Conservation (phyloP, 1,140 invertebrate genomes). For the Camponotus pennsylvanicus region DNA sequence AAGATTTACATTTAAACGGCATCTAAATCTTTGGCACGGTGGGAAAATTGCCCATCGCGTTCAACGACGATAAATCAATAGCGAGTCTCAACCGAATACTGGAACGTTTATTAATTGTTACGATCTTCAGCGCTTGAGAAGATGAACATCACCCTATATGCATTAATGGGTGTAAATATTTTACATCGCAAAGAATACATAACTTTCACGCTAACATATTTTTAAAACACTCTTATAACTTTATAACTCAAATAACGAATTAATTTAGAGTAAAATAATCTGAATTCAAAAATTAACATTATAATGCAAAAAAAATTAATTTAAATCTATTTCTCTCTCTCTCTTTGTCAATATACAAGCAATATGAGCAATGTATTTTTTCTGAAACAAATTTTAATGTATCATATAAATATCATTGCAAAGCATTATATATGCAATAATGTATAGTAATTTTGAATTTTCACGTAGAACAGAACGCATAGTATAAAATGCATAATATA, state of each 20-base stretch:
- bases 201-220: not conserved
- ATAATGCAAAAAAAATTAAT: not conserved
- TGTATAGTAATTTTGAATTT: not conserved
- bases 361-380: too few relatives aligned
- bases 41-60: slow-evolving; percentile 39
- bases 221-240: not conserved
- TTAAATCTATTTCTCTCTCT: not conserved
- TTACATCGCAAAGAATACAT: not conserved
- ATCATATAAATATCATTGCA: too few relatives aligned
- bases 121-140: not conserved
- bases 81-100: not conserved
- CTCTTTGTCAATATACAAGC: too few relatives aligned
- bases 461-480: not conserved
- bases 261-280: not conserved
- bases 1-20: slow-evolving; percentile 68
- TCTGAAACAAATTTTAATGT: too few relatives aligned
- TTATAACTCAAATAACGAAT: not conserved
- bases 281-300: not conserved
- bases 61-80: slow-evolving; percentile 41
- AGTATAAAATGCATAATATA: not conserved
- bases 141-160: not conserved
- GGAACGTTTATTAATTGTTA: slow-evolving; percentile 44
- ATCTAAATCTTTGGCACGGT: slow-evolving; percentile 26
- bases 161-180: not conserved
- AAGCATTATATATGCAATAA: too few relatives aligned